Evolutionary conservation across 2,113 vertebrate genomes (phyloP).

Genomic region (Phrynocephalus versicolor): DNA sequence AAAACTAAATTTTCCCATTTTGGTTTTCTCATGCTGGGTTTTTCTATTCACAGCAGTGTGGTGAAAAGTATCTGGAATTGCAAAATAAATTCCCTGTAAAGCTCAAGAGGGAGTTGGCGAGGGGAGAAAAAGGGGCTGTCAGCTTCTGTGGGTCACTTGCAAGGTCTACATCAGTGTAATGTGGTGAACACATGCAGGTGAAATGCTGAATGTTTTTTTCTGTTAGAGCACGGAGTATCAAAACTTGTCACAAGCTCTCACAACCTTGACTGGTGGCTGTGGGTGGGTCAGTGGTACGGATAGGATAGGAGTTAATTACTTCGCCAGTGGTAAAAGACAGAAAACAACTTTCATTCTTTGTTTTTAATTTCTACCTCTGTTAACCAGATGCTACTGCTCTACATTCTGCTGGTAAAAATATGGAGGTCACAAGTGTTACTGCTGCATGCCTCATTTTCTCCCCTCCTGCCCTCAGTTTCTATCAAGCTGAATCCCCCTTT

Average conservation of each 20-base stretch:
- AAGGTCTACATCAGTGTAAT: constrained; percentile 28
- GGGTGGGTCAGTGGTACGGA: background rate
- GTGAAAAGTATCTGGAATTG: background rate
- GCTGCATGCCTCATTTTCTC: constrained; percentile 62
- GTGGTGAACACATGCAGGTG: constrained; percentile 9
- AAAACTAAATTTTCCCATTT: constrained; percentile 22
- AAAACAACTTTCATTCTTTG: background rate
- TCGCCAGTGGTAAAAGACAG: background rate
- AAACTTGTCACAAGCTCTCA: constrained; percentile 20
- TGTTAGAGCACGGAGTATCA: background rate
- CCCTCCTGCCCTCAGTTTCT: constrained; percentile 47
- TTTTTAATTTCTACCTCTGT: constrained; percentile 15
- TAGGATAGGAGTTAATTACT: constrained; percentile 8
- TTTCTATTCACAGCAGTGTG: background rate
- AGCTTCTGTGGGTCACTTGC: constrained; percentile 27
- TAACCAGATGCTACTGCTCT: constrained; percentile 14
- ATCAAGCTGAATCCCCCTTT: constrained; percentile 50
- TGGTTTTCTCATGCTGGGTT: constrained; percentile 35
- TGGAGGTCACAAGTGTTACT: constrained; percentile 37
- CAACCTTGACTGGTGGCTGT: background rate
- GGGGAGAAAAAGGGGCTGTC: background rate
- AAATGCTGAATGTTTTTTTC: constrained; percentile 15
- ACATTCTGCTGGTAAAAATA: constrained; percentile 25
- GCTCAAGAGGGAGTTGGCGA: background rate
- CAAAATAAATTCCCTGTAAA: background rate